Conservation (phyloP, 1,140 invertebrate species). For the Eueides isabella region DNA sequence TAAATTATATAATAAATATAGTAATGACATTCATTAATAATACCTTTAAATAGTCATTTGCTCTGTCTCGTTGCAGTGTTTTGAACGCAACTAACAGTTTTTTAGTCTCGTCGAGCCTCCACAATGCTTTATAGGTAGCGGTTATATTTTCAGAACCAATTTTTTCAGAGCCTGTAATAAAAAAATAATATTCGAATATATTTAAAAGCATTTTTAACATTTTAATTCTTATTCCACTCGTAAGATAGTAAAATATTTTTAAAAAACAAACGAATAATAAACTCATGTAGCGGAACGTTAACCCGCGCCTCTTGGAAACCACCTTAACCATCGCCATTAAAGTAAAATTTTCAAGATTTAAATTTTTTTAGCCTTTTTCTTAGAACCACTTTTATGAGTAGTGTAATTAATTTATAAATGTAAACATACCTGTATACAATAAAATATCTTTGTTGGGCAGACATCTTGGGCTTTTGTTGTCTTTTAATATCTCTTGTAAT, state of each 20-base stretch:
- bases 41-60: conserved; percentile 68
- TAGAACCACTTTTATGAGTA: no score
- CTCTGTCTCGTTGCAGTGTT: conserved; percentile 86
- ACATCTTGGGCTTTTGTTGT: conserved; percentile 81
- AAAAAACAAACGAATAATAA: no score
- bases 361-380: no score
- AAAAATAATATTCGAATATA: background rate
- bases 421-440: conserved; percentile 81
- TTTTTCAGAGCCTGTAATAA: conserved; percentile 83
- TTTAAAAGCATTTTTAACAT: no score
- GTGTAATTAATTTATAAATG: no score
- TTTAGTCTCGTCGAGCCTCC: conserved; percentile 86
- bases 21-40: background rate
- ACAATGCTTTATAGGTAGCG: conserved; percentile 85
- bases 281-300: no score
- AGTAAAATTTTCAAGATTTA: no score
- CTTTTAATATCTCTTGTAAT: conserved; percentile 72
- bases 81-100: conserved; percentile 90
- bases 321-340: no score
- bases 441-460: conserved; percentile 85
- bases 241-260: no score
- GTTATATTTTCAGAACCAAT: conserved; percentile 84
- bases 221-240: no score
- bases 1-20: no score
- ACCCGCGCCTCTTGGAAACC: no score